Conservation (phyloP, 2,113 vertebrate species). For the Oncorhynchus tshawytscha region DNA sequence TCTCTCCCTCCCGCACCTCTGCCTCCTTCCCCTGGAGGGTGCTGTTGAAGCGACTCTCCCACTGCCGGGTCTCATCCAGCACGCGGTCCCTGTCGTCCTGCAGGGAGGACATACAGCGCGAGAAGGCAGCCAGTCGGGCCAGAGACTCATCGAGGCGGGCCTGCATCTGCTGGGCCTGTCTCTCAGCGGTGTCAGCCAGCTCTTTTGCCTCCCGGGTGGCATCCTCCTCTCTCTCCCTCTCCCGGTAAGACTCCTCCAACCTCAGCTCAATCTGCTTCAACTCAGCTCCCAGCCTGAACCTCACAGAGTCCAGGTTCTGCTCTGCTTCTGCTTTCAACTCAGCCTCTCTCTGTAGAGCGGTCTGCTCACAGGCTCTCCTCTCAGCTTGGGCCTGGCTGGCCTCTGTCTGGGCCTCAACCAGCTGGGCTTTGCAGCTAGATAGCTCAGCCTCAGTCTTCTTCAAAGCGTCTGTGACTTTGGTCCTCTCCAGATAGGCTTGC, state of each 20-base stretch:
- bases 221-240: conserved; percentile 75
- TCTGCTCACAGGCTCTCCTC: conserved; percentile 68
- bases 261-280: conserved; percentile 82
- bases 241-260: conserved; percentile 74
- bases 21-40: conserved; percentile 87
- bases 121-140: conserved; percentile 90
- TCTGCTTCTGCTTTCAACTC: conserved; percentile 82
- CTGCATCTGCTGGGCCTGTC: conserved; percentile 77
- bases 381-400: conserved; percentile 77
- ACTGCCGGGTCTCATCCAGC: conserved; percentile 86
- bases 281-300: conserved; percentile 80
- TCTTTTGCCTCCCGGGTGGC: conserved; percentile 69
- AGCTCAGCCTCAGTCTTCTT: conserved; percentile 76
- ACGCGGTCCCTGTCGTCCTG: conserved; percentile 94
- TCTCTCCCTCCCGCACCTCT: conserved; percentile 81
- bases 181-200: conserved; percentile 71
- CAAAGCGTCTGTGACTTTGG: conserved; percentile 70
- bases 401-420: conserved; percentile 82
- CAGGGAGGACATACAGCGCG: conserved; percentile 93
- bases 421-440: conserved; percentile 66
- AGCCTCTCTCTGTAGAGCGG: conserved; percentile 67
- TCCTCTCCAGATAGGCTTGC: conserved; percentile 59
- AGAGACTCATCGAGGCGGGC: conserved; percentile 83
- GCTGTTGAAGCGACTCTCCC: conserved; percentile 87
- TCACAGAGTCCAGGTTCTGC: conserved; percentile 81